Evolutionary conservation across 2,888 invertebrate genomes (phyloP).

Genomic region (Aspidapion aeneum): DNA sequence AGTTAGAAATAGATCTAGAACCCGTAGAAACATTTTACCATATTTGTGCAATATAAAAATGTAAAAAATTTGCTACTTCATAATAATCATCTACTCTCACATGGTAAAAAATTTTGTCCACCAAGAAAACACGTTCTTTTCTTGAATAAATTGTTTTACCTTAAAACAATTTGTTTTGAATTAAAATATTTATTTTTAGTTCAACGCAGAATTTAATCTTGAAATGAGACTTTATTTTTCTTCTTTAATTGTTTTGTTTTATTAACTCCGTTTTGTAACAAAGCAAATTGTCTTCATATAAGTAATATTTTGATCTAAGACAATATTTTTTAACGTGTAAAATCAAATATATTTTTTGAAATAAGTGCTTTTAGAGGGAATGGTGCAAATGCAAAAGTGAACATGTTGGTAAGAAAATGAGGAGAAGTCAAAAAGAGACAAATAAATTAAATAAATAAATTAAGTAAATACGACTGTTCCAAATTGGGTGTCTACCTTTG

Average conservation of each 20-base stretch:
- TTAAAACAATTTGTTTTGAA: no score
- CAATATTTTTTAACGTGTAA: conserved; percentile 44
- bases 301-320: conserved; percentile 40
- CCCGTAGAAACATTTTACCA: conserved; percentile 36
- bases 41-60: conserved; percentile 56
- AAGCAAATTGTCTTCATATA: no score
- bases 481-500: no score
- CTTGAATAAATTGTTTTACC: no score
- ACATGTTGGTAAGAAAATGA: conserved; percentile 39
- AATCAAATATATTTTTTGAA: conserved; percentile 27
- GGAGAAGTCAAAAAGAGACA: conserved; percentile 26
- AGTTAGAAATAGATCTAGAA: conserved; percentile 40
- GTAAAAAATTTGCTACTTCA: conserved; percentile 65
- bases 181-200: no score
- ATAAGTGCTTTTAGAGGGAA: conserved; percentile 6
- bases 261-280: no score
- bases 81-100: conserved; percentile 43
- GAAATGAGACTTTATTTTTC: no score
- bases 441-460: no score
- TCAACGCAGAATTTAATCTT: no score
- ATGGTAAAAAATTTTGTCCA: conserved; percentile 27
- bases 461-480: no score
- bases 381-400: conserved; percentile 35
- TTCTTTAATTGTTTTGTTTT: no score
- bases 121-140: conserved; percentile 17